Base-by-base conservation (phyloP, 2,797 vertebrate genomes). In the Sarcoramphus papa region DNA sequence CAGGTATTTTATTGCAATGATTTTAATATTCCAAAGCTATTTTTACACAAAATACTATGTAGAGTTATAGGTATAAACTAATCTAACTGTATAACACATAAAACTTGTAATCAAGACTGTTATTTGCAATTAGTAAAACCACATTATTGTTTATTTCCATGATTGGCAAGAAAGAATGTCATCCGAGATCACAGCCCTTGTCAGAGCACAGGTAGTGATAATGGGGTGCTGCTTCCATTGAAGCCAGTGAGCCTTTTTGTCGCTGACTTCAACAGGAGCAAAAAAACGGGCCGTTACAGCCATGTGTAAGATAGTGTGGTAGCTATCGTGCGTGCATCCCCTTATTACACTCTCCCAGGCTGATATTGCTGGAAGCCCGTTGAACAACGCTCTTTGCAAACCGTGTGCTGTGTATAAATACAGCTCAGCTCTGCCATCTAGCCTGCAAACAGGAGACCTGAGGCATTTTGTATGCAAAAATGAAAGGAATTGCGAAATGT, bases 1-100 rank as follows among this genome's bases (percentile, higher is more conserved):
- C 98, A 98, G 98, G 98, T 98, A 98, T 98, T 98, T 98, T 98
- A 98, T 98, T 98, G 97, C 97, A 97, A 98, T 98, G 97, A 98
- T 98, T 98, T 98, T 98, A 98, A 98, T 98, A 98, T 97, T 97
- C 97, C 98, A 98, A 98, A 98, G 98, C 97, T 98, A 98, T 98
- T 98, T 98, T 98, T 98, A 98, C 98, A 98, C 95, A 98, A 97
- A 97, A 98, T 98, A 97, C 97, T 98, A 98, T 98, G 98, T 97
- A 98, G 98, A 98, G 97, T 96, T 98, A 97, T 98, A 98, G 96
- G 77, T 98, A 97, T 97, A 97, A 98, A 98, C 96, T 97, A 97
- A 97, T 96, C 97, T 98, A 98, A 97, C 98, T 97, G 84, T 97
- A 96, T 97, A 89, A 97, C 96, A 97, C 96, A 97, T 89, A 83